Conservation (phyloP, 2,113 vertebrate genomes). For the Pygathrix nemaeus region DNA sequence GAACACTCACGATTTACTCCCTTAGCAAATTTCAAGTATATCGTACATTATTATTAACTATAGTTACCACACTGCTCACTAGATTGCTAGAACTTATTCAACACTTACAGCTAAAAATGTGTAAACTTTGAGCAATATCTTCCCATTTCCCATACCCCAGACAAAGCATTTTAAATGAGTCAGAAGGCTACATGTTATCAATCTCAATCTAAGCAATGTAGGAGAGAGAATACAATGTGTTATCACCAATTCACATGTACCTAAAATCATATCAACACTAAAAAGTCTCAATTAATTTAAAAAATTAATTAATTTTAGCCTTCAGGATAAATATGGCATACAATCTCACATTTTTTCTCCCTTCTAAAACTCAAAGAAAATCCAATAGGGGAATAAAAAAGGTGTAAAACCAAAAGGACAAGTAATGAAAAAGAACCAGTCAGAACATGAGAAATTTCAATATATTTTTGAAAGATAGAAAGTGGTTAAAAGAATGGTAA, state of each 20-base stretch:
- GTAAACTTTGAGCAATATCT: background rate
- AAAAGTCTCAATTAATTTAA: background rate
- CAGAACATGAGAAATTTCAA: background rate
- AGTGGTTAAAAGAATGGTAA: background rate
- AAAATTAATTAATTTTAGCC: constrained; percentile 25
- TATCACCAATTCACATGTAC: background rate
- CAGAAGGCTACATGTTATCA: background rate
- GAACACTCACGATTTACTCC: background rate
- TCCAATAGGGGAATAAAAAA: background rate
- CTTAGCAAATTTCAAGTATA: background rate
- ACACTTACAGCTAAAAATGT: background rate
- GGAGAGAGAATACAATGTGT: background rate
- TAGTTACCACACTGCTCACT: background rate
- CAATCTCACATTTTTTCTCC: background rate
- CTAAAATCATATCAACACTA: background rate
- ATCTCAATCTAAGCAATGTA: background rate
- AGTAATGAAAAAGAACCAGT: background rate
- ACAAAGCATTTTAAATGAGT: constrained; percentile 22
- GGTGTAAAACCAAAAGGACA: background rate
- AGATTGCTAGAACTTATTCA: background rate
- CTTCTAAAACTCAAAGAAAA: constrained; percentile 25
- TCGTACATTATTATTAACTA: background rate
- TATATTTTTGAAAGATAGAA: background rate
- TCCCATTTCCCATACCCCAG: background rate
- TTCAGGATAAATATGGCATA: background rate